These are phyloP conservation scores for Rapana venosa DNA, from an alignment of 2,888 invertebrate genomes.

Conservation along the genomic window DNA sequence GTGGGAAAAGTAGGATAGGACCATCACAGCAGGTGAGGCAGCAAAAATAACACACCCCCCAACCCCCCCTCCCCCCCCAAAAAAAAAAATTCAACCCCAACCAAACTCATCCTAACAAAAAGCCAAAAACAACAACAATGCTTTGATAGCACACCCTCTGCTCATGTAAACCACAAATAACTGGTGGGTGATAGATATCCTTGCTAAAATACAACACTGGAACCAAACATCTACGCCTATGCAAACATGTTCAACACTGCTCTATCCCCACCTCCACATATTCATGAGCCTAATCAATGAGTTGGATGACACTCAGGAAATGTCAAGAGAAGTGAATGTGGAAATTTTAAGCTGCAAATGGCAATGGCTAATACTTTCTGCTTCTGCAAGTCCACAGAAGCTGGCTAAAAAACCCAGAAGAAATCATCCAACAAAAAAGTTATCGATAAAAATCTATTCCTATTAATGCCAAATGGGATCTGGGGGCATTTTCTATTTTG, in stretches of 20 bases:
- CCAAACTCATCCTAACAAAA: no score
- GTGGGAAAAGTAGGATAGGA: no score
- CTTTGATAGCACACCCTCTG: no score
- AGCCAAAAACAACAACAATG: no score
- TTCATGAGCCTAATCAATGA: not conserved
- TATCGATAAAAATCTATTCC: not conserved
- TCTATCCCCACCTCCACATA: not conserved
- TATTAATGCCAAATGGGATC: not conserved
- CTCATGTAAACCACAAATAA: no score
- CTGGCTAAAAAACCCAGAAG: not conserved
- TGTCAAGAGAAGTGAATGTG: not conserved
- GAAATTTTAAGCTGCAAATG: conserved; percentile 14
- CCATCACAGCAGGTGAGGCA: no score
- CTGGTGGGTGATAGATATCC: no score
- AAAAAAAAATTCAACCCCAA: no score
- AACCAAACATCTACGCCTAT: not conserved
- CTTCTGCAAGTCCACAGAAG: not conserved
- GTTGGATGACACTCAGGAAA: conserved; percentile 4
- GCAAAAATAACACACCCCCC: no score
- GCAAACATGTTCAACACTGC: not conserved
- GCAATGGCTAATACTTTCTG: not conserved
- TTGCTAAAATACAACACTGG: no score
- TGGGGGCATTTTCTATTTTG: not conserved
- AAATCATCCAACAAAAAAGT: not conserved
- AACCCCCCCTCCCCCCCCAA: no score